Percentiles rank a stretch among this genome's conserved stretches.
phyloP scores from a whole-genome alignment of 2,797 vertebrate genomes.

The Sebastes itinus region DNA sequence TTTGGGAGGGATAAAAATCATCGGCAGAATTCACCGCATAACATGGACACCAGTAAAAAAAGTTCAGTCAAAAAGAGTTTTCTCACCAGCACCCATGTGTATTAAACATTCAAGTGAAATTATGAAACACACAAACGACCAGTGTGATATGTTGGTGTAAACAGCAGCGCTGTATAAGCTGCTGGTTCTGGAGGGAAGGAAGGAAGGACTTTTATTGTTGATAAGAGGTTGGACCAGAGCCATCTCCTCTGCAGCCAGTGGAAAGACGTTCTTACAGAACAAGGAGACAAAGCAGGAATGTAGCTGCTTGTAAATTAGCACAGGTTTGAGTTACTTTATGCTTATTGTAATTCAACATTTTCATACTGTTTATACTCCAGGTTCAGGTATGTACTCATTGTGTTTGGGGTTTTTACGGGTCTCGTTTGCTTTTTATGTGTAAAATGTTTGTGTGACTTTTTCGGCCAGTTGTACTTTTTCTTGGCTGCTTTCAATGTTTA shows the following conservation, averaged over 20 bases:
- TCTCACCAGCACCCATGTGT: too few relatives aligned
- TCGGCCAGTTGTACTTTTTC: neutral
- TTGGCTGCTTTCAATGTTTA: neutral
- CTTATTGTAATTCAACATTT: neutral
- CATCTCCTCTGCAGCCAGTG: constrained; percentile 6
- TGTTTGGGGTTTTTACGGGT: neutral
- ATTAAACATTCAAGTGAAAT: neutral
- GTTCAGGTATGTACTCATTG: constrained; percentile 8
- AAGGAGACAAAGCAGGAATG: neutral
- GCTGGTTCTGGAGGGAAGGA: constrained; percentile 42
- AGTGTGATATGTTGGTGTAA: neutral
- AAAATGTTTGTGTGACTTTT: neutral
- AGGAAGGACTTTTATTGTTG: constrained; percentile 57
- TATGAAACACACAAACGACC: neutral
- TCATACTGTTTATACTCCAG: neutral
- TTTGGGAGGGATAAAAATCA: too few relatives aligned
- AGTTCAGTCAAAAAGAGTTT: too few relatives aligned
- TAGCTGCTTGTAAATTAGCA: neutral
- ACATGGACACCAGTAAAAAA: too few relatives aligned
- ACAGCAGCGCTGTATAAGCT: neutral
- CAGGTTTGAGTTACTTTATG: neutral
- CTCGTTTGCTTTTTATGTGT: neutral
- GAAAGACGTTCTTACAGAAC: constrained; percentile 1
- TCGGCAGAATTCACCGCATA: rapidly evolving
- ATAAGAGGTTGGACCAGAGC: constrained; percentile 44